Evolutionary conservation across 2,888 invertebrate genomes (phyloP).

Genomic region (Macaria notata): DNA sequence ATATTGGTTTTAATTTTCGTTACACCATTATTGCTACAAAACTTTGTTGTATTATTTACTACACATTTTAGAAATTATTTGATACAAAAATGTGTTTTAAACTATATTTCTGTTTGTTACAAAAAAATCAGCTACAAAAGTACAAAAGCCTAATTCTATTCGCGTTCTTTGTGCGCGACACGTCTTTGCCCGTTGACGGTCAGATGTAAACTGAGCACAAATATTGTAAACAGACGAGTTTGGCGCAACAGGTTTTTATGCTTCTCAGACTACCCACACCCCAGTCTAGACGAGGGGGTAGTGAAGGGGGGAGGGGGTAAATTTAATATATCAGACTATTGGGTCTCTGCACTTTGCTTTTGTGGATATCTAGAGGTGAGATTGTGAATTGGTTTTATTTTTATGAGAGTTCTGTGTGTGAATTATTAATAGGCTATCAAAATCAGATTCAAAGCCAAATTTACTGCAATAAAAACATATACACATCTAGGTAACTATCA

Average conservation of each 20-base stretch:
- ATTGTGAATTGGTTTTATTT: no score
- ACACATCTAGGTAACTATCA: no score
- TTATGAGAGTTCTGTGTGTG: no score
- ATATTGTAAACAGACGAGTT: conserved; percentile 7
- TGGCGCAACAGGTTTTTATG: conserved; percentile 22
- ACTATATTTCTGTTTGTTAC: background rate
- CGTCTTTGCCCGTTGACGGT: conserved; percentile 21
- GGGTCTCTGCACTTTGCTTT: conserved; percentile 33
- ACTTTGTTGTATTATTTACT: no score
- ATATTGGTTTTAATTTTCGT: no score
- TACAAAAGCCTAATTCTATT: no score
- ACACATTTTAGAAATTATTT: no score
- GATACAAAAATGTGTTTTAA: no score
- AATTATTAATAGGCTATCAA: no score
- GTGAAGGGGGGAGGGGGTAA: conserved; percentile 17
- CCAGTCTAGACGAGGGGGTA: conserved; percentile 29
- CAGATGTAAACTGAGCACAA: conserved; percentile 20
- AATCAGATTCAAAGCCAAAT: no score
- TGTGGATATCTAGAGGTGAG: conserved; percentile 4
- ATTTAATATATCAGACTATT: conserved; percentile 29
- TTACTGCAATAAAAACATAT: no score
- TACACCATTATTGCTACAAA: no score
- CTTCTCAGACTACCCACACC: conserved; percentile 29
- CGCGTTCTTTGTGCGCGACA: background rate
- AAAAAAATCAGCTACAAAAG: background rate